Percentiles rank a stretch among this genome's conserved stretches.
These are phyloP conservation scores for Notechis scutatus DNA, from an alignment of 2,113 vertebrate species.

Conservation along the genomic window DNA sequence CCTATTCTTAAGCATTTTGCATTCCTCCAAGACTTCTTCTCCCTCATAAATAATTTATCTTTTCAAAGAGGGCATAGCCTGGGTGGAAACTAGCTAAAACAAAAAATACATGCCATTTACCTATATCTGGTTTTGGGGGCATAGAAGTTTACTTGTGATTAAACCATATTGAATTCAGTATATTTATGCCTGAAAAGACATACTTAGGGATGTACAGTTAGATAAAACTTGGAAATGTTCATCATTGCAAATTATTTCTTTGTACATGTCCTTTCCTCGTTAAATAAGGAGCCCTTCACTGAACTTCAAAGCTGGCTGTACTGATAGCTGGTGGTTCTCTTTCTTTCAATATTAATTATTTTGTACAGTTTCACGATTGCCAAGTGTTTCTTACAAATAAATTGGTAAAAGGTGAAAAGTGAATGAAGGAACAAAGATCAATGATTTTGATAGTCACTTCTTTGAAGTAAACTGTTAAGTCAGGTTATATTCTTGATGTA, in stretches of 20 bases:
- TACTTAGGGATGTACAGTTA: background rate
- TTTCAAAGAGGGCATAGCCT: background rate
- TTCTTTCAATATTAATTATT: background rate
- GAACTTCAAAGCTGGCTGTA: background rate
- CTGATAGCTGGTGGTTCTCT: too few species aligned
- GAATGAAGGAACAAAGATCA: background rate
- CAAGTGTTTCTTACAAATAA: background rate
- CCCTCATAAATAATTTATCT: background rate
- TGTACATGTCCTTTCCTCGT: background rate
- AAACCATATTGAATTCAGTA: background rate
- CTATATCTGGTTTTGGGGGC: background rate
- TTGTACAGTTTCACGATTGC: background rate
- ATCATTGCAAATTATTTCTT: background rate
- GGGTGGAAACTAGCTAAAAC: background rate
- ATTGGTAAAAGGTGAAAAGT: background rate
- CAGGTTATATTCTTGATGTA: constrained; percentile 18
- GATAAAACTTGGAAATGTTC: background rate
- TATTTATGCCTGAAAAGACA: background rate
- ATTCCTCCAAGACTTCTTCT: background rate
- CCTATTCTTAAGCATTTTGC: background rate
- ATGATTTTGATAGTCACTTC: background rate
- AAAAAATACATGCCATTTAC: too few species aligned
- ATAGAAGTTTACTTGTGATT: background rate
- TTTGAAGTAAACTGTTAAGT: background rate
- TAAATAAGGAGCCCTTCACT: background rate